phyloP scores from a whole-genome alignment of 2,797 vertebrate genomes.

The Enteromius anoplus region DNA sequence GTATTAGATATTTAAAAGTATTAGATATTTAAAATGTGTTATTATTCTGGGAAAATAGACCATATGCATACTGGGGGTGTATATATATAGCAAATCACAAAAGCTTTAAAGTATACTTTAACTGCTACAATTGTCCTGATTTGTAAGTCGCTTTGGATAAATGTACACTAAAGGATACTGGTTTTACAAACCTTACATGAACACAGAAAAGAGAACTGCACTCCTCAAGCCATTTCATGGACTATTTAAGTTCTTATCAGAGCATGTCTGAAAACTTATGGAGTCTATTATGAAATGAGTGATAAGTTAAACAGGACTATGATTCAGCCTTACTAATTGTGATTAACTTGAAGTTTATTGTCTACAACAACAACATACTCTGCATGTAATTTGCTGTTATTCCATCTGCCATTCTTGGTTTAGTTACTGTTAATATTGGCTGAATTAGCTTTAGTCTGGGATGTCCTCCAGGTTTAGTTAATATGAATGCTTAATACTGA shows the following conservation, averaged over 20 bases:
- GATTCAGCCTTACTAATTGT: slow-evolving; percentile 10
- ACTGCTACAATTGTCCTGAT: not conserved
- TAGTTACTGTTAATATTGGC: slow-evolving; percentile 29
- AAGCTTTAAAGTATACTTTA: not conserved
- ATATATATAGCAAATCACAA: not conserved
- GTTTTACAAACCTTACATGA: not conserved
- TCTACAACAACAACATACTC: not conserved
- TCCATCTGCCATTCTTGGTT: slow-evolving; percentile 9
- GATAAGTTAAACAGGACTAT: slow-evolving; percentile 10
- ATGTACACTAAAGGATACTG: not conserved
- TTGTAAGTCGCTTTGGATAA: not conserved
- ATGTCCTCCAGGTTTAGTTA: slow-evolving; percentile 3
- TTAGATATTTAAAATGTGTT: not conserved
- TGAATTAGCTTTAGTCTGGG: not conserved
- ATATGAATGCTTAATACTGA: slow-evolving; percentile 14
- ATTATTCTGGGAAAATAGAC: not conserved
- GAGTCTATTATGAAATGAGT: slow-evolving; percentile 1
- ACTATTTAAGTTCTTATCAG: not conserved
- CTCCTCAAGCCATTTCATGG: not conserved
- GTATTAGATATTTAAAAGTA: not conserved
- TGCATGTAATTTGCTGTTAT: not conserved
- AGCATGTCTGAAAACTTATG: not conserved
- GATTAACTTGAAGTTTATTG: slow-evolving; percentile 1
- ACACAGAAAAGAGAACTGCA: not conserved
- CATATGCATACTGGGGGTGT: not conserved